Evolutionary conservation across 2,113 vertebrate genomes (phyloP), one percentile per base, ranked within the genome.

Genomic region (Dipodomys stephensi): DNA sequence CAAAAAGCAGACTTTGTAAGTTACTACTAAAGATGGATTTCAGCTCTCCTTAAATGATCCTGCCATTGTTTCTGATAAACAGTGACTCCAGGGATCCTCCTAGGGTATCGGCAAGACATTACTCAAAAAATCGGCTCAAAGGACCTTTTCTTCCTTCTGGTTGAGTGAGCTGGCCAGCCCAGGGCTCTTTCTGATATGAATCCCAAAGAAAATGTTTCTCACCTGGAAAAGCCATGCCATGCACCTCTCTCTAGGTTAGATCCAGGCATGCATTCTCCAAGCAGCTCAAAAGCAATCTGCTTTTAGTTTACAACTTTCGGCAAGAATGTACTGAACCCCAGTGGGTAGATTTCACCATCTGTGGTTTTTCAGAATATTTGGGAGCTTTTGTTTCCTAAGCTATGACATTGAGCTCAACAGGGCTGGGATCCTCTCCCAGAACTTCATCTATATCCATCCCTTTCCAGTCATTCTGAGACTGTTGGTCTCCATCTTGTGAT

Each of bases 351-450:
- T 83, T 84, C 30, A 39, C 69, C 74, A 60, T 93, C 68, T 91
- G 69, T 89, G 74, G 30, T 91, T 23, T 20, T 92, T 93, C 87
- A 94, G 90, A 76, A 44, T 65, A 83, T 88, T 93, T 94, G 77
- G 92, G 90, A 94, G 67, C 35, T 92, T 73, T 85, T 87, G 65
- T 57, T 91, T 95, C 62, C 92, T 92, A 95, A 94, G 79, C 69
- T 11, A 83, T 72, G 84, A 74, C 73, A 90, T 90, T 88, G 92
- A 95, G 62, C 65, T 95, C 93, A 71, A 1, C 1, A 79, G 46
- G 30, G 44, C 35, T 94, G 92, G 94, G 82, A 90, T 83, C 20
- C 28, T 92, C 65, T 96, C 94, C 88, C 94, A 97, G 84, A 94
- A 95, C 44, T 20, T 87, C 25, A 28, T 67, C 11, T 49, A 69